A percentile compares a stretch with the other conserved stretches of the same genome.
Conservation (phyloP, 2,888 invertebrate species). For the Halictus quadricinctus region DNA sequence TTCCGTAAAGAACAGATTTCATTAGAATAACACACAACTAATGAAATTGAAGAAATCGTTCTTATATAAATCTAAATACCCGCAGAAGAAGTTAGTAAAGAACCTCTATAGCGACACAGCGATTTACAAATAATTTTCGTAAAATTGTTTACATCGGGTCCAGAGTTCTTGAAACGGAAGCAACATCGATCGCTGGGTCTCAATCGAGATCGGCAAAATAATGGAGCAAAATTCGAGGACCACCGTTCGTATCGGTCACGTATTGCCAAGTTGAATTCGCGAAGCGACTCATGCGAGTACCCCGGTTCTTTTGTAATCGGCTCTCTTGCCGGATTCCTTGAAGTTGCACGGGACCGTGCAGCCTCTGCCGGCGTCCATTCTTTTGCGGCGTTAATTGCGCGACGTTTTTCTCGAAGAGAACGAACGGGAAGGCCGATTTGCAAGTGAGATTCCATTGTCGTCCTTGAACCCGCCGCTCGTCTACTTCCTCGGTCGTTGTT, state of each 20-base stretch:
- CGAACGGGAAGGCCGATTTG: slow-evolving; percentile 36
- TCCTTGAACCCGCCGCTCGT: slow-evolving; percentile 58
- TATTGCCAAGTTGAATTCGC: background rate
- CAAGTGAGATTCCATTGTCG: slow-evolving; percentile 45
- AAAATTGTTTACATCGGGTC: too few species aligned
- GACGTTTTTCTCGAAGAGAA: slow-evolving; percentile 12
- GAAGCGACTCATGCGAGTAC: background rate
- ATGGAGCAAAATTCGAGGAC: background rate
- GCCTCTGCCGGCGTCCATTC: background rate
- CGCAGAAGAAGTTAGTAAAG: too few species aligned
- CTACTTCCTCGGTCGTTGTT: slow-evolving; percentile 59
- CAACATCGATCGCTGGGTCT: too few species aligned
- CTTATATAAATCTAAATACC: too few species aligned
- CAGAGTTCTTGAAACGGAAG: too few species aligned
- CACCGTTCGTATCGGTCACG: background rate
- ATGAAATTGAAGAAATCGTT: too few species aligned
- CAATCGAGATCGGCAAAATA: background rate
- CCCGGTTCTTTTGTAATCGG: background rate
- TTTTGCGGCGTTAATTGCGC: slow-evolving; percentile 12
- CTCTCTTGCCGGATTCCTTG: background rate
- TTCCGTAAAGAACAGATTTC: too few species aligned
- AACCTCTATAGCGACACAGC: too few species aligned
- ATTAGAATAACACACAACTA: too few species aligned
- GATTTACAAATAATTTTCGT: too few species aligned
- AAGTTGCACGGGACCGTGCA: background rate